Evolutionary conservation across 2,113 vertebrate species (phyloP), one percentile per base, ranked within the genome.

Genomic region (Pseudopodoces humilis): DNA sequence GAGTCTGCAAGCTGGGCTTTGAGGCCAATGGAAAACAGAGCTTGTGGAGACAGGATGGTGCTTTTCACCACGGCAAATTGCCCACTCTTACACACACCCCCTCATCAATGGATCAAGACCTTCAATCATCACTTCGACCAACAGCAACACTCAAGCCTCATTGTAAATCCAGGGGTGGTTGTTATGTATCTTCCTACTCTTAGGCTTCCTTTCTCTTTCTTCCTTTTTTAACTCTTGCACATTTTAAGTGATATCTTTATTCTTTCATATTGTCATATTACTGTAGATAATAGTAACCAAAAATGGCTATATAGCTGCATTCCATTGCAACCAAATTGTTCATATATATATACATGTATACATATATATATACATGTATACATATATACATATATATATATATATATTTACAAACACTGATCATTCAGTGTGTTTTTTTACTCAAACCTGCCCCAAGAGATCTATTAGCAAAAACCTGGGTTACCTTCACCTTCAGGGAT

Each of bases 41-140:
- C 39, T 53, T 20, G 23, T n/a, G 13, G 23, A 69, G n/a, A 33
- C 4, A 69, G 7, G 39, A 23, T 52, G 19, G 15, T 46, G 22
- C 19, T n/a, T 69, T 69, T 46, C 17, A n/a, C 23, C 10, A 9
- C 19, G 33, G 39, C 64, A 62, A n/a, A 33, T 24, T 86, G 8
- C 28, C 10, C 15, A 28, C 47, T 39, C 47, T 46, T 23, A n/a
- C 15, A 39, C 12, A 39, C 22, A 28, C 2, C 5, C 4, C 11
- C 27, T n/a, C 0, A 0, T 28, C 0, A 1, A 15, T 13, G 8
- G 15, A 39, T 33, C 55, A 77, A 59, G 22, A 60, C 12, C 23
- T 46, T 60, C 37, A 31, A 6, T 52, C 53, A 37, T 9, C 53
- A 19, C 46, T 60, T 68, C 0, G 0, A 39, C 22, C 33, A 69